These are phyloP conservation scores for Callinectes sapidus DNA, from an alignment of 2,888 invertebrate genomes.

Conservation along the genomic window DNA sequence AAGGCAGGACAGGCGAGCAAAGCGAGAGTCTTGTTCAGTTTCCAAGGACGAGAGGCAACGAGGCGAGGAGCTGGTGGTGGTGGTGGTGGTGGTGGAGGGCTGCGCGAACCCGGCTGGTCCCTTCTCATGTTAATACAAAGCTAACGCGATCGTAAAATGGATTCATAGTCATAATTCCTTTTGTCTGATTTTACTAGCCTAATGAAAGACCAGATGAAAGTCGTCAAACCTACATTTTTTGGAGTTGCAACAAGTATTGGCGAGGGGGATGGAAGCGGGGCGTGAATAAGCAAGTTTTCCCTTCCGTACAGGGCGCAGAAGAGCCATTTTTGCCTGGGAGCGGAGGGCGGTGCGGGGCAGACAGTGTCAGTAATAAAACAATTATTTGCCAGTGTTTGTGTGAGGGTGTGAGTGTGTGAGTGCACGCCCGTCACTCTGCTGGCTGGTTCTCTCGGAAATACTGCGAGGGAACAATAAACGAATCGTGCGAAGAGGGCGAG, in stretches of 20 bases:
- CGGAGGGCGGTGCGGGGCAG: constrained; percentile 34
- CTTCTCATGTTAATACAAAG: constrained; percentile 65
- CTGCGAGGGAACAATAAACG: constrained; percentile 41
- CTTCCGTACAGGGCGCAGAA: constrained; percentile 41
- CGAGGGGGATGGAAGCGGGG: constrained; percentile 41
- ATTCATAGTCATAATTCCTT: constrained; percentile 67
- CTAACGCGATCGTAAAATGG: constrained; percentile 67
- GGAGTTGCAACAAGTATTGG: constrained; percentile 64
- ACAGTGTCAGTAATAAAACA: constrained; percentile 55
- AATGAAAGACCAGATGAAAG: constrained; percentile 69
- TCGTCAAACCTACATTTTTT: constrained; percentile 64
- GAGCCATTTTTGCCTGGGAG: constrained; percentile 50
- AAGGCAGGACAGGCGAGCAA: neutral
- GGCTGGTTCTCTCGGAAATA: constrained; percentile 19
- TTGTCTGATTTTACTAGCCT: constrained; percentile 69
- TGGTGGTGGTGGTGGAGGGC: no score
- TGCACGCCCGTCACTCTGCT: neutral
- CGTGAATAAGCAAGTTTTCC: constrained; percentile 43
- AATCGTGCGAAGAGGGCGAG: constrained; percentile 27
- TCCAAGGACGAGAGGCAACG: constrained; percentile 42
- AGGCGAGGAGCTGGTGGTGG: no score
- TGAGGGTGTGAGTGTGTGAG: constrained; percentile 38
- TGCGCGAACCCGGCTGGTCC: constrained; percentile 41
- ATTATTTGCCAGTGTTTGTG: constrained; percentile 49
- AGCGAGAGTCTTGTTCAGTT: neutral